Evolutionary conservation across 2,888 invertebrate genomes (phyloP), one percentile per base, ranked within the genome.

Genomic region (Meliscaeva auricollis): DNA sequence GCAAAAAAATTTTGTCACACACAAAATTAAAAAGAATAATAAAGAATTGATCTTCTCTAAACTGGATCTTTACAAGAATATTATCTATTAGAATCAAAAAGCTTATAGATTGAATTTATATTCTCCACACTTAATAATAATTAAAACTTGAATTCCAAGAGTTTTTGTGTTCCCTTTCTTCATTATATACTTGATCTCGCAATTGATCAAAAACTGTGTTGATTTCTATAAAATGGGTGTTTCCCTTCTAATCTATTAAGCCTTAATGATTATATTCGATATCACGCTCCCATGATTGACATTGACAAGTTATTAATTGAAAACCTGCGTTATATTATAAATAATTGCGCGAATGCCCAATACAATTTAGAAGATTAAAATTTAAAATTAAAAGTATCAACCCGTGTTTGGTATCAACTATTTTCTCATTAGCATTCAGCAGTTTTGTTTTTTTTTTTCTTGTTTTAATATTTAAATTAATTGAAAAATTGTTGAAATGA

Each of bases 281-380:
- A 62, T 62, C 17, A 3, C 3, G 46, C 22, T n/a, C 44, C 46
- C 2, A 26, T 62, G 44, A 62, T 46, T 62, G 62, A 62, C 62
- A 62, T 62, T 62, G 62, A 62, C 46, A 62, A 62, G 62, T 30
- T 62, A 15, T 60, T 44, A 46, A 46, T 62, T 62, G 46, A 62
- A 46, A 26, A 44, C 11, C 22, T 62, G 30, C 26, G 38, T 38
- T 38, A 9, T 38, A 38, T 9, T 38, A 38, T 9, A 9, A 38
- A 11, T 11, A 1, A 38, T 13, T 38, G 38, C 4, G 26, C 26
- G 26, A 26, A 4, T 38, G 38, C 13, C 11, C 38, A 38, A 38
- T 38, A 38, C 5, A 38, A 38, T 8, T 38, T 38, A 9, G 20
- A 35, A 48, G 48, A 66, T 48, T 66, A 20, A 32, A 66, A 20